A percentile compares a stretch with the other conserved stretches of the same genome.
phyloP scores from a whole-genome alignment of 2,113 vertebrate species.

The Leucopsar rothschildi region DNA sequence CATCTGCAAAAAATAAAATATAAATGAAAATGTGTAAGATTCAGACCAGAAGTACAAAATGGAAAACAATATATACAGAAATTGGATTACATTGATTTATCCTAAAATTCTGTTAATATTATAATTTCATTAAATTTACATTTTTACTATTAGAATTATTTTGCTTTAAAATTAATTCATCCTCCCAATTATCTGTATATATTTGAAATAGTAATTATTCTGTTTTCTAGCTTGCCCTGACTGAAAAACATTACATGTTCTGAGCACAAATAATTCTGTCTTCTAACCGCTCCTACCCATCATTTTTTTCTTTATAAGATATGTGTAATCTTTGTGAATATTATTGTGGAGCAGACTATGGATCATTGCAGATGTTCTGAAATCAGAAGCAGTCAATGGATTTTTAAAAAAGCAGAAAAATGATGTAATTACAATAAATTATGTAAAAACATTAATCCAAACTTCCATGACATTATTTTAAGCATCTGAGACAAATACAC shows the following conservation, averaged over 20 bases:
- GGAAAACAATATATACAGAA: not conserved
- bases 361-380: not conserved
- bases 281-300: not conserved
- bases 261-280: not conserved
- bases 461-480: slow-evolving; percentile 48
- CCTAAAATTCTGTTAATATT: not conserved
- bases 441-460: slow-evolving; percentile 63
- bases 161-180: not conserved
- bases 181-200: not conserved
- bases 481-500: slow-evolving; percentile 41
- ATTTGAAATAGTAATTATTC: not conserved
- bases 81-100: not conserved
- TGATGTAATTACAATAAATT: slow-evolving; percentile 15
- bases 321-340: not conserved
- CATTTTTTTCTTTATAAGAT: not conserved
- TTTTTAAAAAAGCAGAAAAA: not conserved
- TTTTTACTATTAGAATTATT: not conserved
- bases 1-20: not conserved
- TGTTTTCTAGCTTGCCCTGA: not conserved
- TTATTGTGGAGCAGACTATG: not conserved
- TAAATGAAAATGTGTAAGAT: not conserved
- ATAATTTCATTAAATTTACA: not conserved
- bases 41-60: not conserved
- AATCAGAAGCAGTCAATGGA: not conserved
- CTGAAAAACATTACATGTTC: not conserved